Evolutionary conservation across 2,888 invertebrate genomes (phyloP), one percentile per base, ranked within the genome.

Genomic region (Conops quadrifasciatus): DNA sequence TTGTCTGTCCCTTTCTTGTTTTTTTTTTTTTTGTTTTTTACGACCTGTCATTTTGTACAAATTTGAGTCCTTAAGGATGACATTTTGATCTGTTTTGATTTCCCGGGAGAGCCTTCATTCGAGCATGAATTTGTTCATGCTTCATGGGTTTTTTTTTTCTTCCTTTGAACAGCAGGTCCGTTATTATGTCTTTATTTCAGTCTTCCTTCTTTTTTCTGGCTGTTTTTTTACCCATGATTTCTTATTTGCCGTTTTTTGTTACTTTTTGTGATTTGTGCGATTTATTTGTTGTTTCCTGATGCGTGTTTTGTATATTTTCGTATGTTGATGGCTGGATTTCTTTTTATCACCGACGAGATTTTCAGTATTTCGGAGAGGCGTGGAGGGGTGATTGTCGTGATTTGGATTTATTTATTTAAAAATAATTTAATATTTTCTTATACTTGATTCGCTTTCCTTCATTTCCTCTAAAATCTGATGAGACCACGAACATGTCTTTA

Each of bases 71-170:
- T 83, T 81, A 83, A 82, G 82, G 81, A 82, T 80, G 83, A 79
- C 82, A 82, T 83, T 82, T 83, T 83, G 83, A 83, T 81, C 83
- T 83, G 80, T 80, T 82, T 80, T 82, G 82, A 82, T 83, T 82
- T 82, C 82, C 82, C 83, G 73, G 73, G 83, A 76, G 75, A 71
- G 65, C 67, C 56, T 56, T 16, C 60, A 43, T 36, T 36, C 36
- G 21, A 56, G 26, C 28, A 15, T 28, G 30, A 28, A 30, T 26
- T 47, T n/a, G 15, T 30, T 63, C 49, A 28, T 51, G 19, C 16
- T 49, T 28, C 53, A 49, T 19, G 30, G 45, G 24, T 47, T 65
- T 45, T 59, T 24, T 58, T 19, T 28, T 21, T 56, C 16, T 7
- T 47, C 19, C 53, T 28, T 56, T 19, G 43, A 28, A 60, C 15